Conservation (phyloP, 37 sponge, comb jelly and placozoan genomes). For the Cliona cf. orientalis region DNA sequence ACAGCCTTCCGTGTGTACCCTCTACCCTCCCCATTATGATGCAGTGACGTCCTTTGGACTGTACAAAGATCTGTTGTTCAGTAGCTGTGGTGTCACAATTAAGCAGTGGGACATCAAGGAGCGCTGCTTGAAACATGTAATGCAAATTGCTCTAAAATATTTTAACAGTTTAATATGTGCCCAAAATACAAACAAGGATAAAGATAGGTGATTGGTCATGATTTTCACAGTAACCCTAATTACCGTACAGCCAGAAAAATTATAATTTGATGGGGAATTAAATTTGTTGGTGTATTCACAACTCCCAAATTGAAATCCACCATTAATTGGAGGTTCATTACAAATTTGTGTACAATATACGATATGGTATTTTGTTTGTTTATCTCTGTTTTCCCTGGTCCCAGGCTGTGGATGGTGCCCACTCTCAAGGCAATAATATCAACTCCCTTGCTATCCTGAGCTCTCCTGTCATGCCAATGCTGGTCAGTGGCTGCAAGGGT, state of each 20-base stretch:
- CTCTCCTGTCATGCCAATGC: constrained; percentile 23
- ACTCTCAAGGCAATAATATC: constrained; percentile 68
- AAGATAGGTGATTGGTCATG: too few species aligned
- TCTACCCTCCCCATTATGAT: constrained; percentile 84
- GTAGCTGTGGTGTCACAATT: constrained; percentile 75
- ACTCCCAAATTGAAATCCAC: too few species aligned
- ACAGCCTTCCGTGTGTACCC: constrained; percentile 49
- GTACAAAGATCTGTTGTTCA: constrained; percentile 45
- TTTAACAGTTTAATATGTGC: too few species aligned
- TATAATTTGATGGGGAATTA: too few species aligned
- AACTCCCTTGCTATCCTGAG: constrained; percentile 53
- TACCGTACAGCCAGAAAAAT: too few species aligned
- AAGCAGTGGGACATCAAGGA: constrained; percentile 76
- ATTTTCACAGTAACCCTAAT: too few species aligned
- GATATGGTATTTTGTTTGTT: too few species aligned
- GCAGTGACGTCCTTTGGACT: constrained; percentile 75
- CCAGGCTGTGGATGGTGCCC: constrained; percentile 77
- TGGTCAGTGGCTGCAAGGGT: constrained; percentile 81
- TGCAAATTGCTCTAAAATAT: too few species aligned
- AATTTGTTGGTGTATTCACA: too few species aligned
- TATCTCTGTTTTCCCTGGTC: neutral
- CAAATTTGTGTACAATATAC: too few species aligned
- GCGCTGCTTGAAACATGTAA: constrained; percentile 63
- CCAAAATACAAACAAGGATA: too few species aligned
- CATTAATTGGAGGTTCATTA: too few species aligned